phyloP scores from a whole-genome alignment of 1,140 invertebrate genomes.

The Platorchestia sp. region DNA sequence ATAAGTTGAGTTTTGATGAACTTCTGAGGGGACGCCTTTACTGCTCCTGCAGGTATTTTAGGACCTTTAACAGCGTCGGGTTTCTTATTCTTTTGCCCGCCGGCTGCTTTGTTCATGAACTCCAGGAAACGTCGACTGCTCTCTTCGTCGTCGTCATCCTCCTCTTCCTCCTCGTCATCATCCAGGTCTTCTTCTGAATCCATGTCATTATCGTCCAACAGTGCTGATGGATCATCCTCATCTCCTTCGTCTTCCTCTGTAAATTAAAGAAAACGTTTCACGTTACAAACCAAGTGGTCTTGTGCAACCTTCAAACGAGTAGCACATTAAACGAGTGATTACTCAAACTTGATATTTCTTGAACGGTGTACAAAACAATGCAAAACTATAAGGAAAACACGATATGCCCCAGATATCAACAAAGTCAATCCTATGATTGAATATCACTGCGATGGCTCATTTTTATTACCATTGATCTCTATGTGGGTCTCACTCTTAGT shows the following conservation, averaged over 20 bases:
- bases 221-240: slow-evolving; percentile 29
- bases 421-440: no score
- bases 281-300: background rate
- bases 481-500: no score
- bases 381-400: no score
- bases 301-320: background rate
- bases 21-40: background rate
- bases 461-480: no score
- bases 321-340: no score
- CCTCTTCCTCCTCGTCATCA: background rate
- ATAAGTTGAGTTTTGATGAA: slow-evolving; percentile 20
- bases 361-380: no score
- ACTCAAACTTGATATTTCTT: no score
- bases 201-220: background rate
- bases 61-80: background rate
- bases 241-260: slow-evolving; percentile 12
- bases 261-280: background rate
- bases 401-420: no score
- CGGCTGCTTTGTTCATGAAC: slow-evolving; percentile 6
- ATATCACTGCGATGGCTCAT: no score
- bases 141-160: slow-evolving; percentile 13
- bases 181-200: background rate
- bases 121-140: background rate
- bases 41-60: background rate
- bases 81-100: background rate